Base-by-base conservation (phyloP, 1,140 invertebrate species). In the Gryon sp. region DNA sequence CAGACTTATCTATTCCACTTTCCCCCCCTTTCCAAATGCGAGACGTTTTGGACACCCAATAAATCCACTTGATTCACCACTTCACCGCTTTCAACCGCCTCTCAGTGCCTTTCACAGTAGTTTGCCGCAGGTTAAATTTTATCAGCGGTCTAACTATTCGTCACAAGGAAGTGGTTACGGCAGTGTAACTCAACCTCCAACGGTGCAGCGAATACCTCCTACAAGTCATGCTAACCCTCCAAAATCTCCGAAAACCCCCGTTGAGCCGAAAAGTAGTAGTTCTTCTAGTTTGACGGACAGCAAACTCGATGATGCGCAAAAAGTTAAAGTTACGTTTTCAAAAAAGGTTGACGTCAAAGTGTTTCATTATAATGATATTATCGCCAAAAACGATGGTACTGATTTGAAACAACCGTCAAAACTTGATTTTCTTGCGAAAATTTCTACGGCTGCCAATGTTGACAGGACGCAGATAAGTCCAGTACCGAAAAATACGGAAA, bases 31-130 rank as follows among this genome's bases (percentile, higher is more conserved):
- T 53, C 83, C 87, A 0, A 83, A 87, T 12, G 65, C 84, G 0
- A 83, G 63, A 4, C 79, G 84, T 4, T 87, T 87, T 30, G 84
- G 84, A 0, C 73, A 79, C 32, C 50, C 78, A 2, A 62, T 80
- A 12, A 62, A 87, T 16, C 84, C 87, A 52, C 79, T n/a, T n/a
- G n/a, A 86, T 48, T 83, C 87, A 1, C 81, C 83, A 1, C 80
- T 87, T n/a, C n/a, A n/a, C 7, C 84, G 82, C 20, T 83, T 87
- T 14, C 80, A 82, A 30, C 77, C 83, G 19, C 82, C 85, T 16
- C 68, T 75, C 53, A 87, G 87, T 86, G 88, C 88, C 82, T 89
- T 86, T 73, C 89, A 89, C 59, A 88, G 81, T 57, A 88, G 85
- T 41, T 53, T 89, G 38, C 89, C 88, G 6, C 87, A 87, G 11